A percentile compares a stretch with the other conserved stretches of the same genome.
phyloP scores from a whole-genome alignment of 2,888 invertebrate genomes.

The Agrilus cyanescens region DNA sequence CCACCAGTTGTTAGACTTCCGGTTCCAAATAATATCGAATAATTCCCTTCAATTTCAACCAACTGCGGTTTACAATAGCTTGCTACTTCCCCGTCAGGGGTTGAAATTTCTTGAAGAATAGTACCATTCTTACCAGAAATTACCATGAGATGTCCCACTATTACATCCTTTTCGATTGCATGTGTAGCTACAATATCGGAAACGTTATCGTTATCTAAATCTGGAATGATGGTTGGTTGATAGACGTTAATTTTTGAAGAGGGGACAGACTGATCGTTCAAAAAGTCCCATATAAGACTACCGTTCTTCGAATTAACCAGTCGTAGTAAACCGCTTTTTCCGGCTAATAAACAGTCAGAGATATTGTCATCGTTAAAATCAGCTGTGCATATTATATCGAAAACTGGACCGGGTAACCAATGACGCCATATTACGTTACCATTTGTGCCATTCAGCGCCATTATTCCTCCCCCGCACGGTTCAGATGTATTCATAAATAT shows the following conservation, averaged over 20 bases:
- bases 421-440: conserved; percentile 64
- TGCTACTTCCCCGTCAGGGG: conserved; percentile 47
- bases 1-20: conserved; percentile 63
- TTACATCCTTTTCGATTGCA: conserved; percentile 40
- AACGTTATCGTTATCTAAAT: conserved; percentile 56
- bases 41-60: conserved; percentile 47
- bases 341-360: conserved; percentile 62
- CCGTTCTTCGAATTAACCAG: conserved; percentile 58
- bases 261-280: conserved; percentile 33
- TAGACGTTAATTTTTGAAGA: conserved; percentile 47
- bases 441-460: conserved; percentile 60
- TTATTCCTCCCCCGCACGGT: conserved; percentile 63
- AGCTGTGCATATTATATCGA: conserved; percentile 56
- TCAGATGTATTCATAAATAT: conserved; percentile 52
- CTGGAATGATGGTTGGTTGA: conserved; percentile 57
- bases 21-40: conserved; percentile 56
- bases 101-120: conserved; percentile 46
- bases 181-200: conserved; percentile 61
- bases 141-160: conserved; percentile 49
- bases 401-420: conserved; percentile 61
- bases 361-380: conserved; percentile 59
- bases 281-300: conserved; percentile 50
- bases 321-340: conserved; percentile 56
- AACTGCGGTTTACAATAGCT: conserved; percentile 64
- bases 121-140: conserved; percentile 59